phyloP scores from a whole-genome alignment of 2,888 invertebrate species.

The Hedya salicella region DNA sequence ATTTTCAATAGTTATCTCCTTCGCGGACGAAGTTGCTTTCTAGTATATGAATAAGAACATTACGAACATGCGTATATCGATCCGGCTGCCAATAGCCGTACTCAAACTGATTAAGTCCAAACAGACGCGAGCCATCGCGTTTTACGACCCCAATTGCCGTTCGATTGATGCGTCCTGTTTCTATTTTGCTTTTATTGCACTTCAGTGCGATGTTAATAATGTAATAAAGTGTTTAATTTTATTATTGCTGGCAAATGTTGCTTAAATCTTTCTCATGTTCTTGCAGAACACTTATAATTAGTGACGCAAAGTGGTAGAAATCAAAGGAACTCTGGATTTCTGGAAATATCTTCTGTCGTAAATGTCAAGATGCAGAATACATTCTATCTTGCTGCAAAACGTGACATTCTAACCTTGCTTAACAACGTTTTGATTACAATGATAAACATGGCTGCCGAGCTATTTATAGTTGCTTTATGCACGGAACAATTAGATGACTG shows the following conservation, averaged over 20 bases:
- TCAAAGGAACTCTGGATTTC: too few relatives aligned
- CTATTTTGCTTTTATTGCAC: neutral
- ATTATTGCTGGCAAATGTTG: too few relatives aligned
- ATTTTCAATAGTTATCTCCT: too few relatives aligned
- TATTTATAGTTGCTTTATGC: slow-evolving; percentile 19
- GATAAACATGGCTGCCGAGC: slow-evolving; percentile 9
- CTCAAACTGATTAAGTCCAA: neutral
- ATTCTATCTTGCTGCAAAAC: neutral
- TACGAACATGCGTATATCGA: neutral
- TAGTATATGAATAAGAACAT: too few relatives aligned
- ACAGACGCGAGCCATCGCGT: neutral
- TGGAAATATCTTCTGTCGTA: too few relatives aligned
- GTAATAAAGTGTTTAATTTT: too few relatives aligned
- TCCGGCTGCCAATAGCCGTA: neutral
- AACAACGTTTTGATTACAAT: slow-evolving; percentile 23
- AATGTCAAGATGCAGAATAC: neutral
- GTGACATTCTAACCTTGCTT: neutral
- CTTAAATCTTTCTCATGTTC: too few relatives aligned
- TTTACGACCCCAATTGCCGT: neutral
- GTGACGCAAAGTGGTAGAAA: too few relatives aligned
- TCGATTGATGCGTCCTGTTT: neutral
- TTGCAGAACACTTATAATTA: too few relatives aligned
- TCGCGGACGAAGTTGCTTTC: too few relatives aligned
- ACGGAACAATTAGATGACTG: slow-evolving; percentile 14
- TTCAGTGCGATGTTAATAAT: neutral